Percentiles rank a stretch among this genome's conserved stretches.
These are phyloP conservation scores for Dasypogon diadema DNA, from an alignment of 2,888 invertebrate species.

Conservation along the genomic window DNA sequence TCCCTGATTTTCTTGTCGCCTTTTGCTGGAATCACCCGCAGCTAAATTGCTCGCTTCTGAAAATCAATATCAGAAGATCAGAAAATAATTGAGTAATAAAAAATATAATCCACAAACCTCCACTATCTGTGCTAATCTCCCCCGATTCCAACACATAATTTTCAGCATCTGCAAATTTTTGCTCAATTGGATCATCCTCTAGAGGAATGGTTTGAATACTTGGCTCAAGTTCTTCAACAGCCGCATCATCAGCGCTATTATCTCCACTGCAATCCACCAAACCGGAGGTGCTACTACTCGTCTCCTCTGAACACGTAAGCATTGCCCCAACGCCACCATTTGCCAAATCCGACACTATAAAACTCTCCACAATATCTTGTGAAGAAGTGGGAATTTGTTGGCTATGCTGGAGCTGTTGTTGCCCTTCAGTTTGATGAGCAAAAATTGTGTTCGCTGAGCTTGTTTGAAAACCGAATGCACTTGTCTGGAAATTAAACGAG, in stretches of 20 bases:
- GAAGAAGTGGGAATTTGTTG: slow-evolving; percentile 44
- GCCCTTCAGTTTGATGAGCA: background rate
- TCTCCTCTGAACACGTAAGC: slow-evolving; percentile 58
- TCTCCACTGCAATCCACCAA: slow-evolving; percentile 62
- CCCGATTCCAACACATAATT: slow-evolving; percentile 80
- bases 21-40: slow-evolving; percentile 27
- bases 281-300: slow-evolving; percentile 63
- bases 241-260: slow-evolving; percentile 56
- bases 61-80: background rate
- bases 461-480: slow-evolving; percentile 43
- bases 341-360: slow-evolving; percentile 57
- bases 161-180: slow-evolving; percentile 82
- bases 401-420: slow-evolving; percentile 3
- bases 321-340: slow-evolving; percentile 60
- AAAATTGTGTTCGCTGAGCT: slow-evolving; percentile 12
- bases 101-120: slow-evolving; percentile 58
- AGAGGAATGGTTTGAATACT: slow-evolving; percentile 66
- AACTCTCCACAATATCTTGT: slow-evolving; percentile 54
- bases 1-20: background rate
- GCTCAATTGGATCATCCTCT: slow-evolving; percentile 73
- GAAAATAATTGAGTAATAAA: background rate
- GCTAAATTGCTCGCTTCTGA: slow-evolving; percentile 55
- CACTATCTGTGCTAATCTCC: slow-evolving; percentile 68
- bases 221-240: slow-evolving; percentile 60
- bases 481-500: slow-evolving; percentile 53